Evolutionary conservation across 2,888 invertebrate genomes (phyloP).

Genomic region (Miltochrista miniata): DNA sequence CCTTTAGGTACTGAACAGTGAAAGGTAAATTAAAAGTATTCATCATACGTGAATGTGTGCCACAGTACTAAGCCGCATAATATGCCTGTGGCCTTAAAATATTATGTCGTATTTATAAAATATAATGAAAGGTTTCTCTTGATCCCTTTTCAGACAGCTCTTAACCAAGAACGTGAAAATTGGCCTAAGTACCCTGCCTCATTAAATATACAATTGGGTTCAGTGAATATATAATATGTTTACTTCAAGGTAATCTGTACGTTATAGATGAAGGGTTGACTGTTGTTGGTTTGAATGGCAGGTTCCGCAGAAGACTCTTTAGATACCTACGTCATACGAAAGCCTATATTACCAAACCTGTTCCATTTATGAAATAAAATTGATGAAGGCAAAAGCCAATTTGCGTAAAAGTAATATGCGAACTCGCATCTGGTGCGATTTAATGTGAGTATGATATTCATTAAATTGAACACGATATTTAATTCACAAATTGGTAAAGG

Average conservation of each 20-base stretch:
- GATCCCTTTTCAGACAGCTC: background rate
- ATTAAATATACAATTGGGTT: conserved; percentile 1
- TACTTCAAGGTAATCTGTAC: too few species aligned
- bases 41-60: conserved; percentile 25
- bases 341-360: background rate
- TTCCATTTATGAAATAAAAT: conserved; percentile 4
- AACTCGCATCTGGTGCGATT: background rate
- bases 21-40: too few species aligned
- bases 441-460: conserved; percentile 1
- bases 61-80: too few species aligned
- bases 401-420: background rate
- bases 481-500: too few species aligned
- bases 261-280: too few species aligned
- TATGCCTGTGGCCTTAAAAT: too few species aligned
- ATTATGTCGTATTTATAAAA: too few species aligned
- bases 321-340: too few species aligned
- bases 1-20: too few species aligned
- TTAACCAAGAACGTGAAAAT: conserved; percentile 18
- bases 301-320: too few species aligned
- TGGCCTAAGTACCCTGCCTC: background rate
- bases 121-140: too few species aligned
- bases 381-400: background rate
- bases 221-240: background rate
- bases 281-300: too few species aligned
- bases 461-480: background rate